A percentile compares a stretch with the other conserved stretches of the same genome.
phyloP scores from a whole-genome alignment of 64 coral and sea anemone genomes.

The Montipora cactus region DNA sequence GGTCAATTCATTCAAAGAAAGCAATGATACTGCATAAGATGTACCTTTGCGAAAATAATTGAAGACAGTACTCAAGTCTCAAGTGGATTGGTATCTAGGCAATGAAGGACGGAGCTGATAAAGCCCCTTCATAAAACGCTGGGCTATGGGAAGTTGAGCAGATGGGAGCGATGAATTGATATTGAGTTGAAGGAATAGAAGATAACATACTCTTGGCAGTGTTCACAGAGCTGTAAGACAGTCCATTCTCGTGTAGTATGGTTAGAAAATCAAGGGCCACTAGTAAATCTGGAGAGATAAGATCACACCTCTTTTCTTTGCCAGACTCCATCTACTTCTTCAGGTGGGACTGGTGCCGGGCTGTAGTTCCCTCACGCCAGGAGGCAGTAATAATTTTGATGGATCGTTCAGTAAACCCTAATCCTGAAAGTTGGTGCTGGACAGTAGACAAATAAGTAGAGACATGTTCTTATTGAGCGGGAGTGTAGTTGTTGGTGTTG shows the following conservation, averaged over 20 bases:
- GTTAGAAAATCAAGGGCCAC: conserved; percentile 37
- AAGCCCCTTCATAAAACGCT: conserved; percentile 73
- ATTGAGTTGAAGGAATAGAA: conserved; percentile 17
- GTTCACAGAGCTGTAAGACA: conserved; percentile 63
- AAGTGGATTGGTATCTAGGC: conserved; percentile 55
- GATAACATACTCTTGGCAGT: conserved; percentile 43
- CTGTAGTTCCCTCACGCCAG: not conserved
- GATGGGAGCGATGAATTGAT: not conserved
- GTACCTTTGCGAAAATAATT: conserved; percentile 2
- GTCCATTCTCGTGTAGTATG: conserved; percentile 18
- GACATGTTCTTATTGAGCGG: conserved; percentile 34
- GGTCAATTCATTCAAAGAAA: conserved; percentile 38
- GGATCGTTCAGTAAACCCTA: conserved; percentile 7
- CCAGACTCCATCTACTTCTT: conserved; percentile 41
- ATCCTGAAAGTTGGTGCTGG: not conserved
- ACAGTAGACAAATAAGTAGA: conserved; percentile 55
- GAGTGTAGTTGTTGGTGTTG: not conserved
- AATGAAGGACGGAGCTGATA: conserved; percentile 19
- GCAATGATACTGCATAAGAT: not conserved
- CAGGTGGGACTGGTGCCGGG: conserved; percentile 14
- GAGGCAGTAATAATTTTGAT: conserved; percentile 31
- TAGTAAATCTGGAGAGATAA: conserved; percentile 27
- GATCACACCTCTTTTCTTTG: conserved; percentile 4
- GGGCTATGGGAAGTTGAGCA: conserved; percentile 57
- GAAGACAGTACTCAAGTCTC: conserved; percentile 40